A percentile compares a stretch with the other conserved stretches of the same genome.
These are phyloP conservation scores for Drosophila ambigua DNA, from an alignment of 1,140 invertebrate genomes.

Conservation along the genomic window DNA sequence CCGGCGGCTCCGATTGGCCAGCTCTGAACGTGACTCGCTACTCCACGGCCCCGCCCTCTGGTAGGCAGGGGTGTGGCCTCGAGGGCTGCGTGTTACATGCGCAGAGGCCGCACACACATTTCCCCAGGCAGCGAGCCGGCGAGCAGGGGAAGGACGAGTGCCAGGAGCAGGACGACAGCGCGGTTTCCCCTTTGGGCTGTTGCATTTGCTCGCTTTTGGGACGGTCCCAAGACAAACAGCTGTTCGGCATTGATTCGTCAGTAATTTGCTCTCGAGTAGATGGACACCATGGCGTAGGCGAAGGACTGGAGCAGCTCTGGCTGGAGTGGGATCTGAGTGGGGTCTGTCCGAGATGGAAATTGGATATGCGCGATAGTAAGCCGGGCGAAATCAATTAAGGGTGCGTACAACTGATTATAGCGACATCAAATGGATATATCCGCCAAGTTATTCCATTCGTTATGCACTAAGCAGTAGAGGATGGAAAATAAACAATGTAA, in stretches of 20 bases:
- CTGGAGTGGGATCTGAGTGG: neutral
- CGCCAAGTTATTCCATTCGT: too few relatives aligned
- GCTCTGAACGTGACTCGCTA: slow-evolving; percentile 48
- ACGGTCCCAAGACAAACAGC: slow-evolving; percentile 48
- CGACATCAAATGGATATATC: slow-evolving; percentile 5
- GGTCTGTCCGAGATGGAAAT: slow-evolving; percentile 18
- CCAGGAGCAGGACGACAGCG: too few relatives aligned
- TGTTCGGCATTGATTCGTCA: slow-evolving; percentile 52
- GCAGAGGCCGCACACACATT: slow-evolving; percentile 57
- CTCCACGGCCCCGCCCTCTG: slow-evolving; percentile 49
- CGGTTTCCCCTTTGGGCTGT: slow-evolving; percentile 53
- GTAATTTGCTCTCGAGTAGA: slow-evolving; percentile 24
- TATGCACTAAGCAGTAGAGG: neutral
- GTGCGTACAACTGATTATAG: neutral
- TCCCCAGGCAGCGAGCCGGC: slow-evolving; percentile 44
- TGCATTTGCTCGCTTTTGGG: slow-evolving; percentile 51
- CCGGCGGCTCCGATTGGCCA: slow-evolving; percentile 50
- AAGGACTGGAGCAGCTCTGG: too few relatives aligned
- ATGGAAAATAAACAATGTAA: neutral
- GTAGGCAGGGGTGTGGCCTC: slow-evolving; percentile 45
- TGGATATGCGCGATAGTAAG: slow-evolving; percentile 19
- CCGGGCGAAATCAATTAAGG: slow-evolving; percentile 40
- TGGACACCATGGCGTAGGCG: neutral
- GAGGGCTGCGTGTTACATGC: slow-evolving; percentile 49
- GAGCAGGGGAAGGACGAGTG: slow-evolving; percentile 5